Evolutionary conservation across 2,797 vertebrate species (phyloP).

Genomic region (Geotrypetes seraphini): DNA sequence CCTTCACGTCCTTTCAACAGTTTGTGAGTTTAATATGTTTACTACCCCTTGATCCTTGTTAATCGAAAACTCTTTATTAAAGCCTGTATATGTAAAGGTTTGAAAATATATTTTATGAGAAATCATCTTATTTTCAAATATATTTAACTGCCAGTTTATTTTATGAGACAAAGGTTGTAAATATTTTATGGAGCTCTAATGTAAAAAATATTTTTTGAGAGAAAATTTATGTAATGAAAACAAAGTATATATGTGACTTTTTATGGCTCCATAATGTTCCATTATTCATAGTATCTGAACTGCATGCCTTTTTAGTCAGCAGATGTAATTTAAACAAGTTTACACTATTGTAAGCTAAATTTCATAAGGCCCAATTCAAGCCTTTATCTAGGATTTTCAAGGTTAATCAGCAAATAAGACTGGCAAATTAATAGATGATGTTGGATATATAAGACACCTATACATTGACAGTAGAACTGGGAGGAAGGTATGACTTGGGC

Average conservation of each 20-base stretch:
- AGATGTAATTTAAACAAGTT: conserved; percentile 22
- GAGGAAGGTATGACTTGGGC: too few relatives aligned
- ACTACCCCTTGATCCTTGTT: conserved; percentile 27
- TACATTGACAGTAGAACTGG: too few relatives aligned
- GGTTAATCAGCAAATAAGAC: too few relatives aligned
- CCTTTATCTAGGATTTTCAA: too few relatives aligned
- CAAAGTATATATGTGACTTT: conserved; percentile 35
- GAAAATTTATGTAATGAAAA: conserved; percentile 49
- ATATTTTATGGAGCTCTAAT: conserved; percentile 59
- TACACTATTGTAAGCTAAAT: conserved; percentile 25
- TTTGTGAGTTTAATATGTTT: conserved; percentile 29
- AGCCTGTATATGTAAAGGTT: conserved; percentile 56
- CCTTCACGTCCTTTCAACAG: conserved; percentile 7
- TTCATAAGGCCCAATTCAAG: too few relatives aligned
- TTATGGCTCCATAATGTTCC: conserved; percentile 25
- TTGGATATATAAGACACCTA: too few relatives aligned
- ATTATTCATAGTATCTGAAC: conserved; percentile 18
- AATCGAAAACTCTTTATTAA: conserved; percentile 50
- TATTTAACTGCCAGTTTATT: conserved; percentile 67
- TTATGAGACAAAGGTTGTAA: conserved; percentile 65
- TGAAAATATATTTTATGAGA: conserved; percentile 62
- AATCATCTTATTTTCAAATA: conserved; percentile 56
- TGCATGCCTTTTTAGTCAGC: conserved; percentile 26
- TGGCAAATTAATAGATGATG: too few relatives aligned
- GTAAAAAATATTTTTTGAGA: conserved; percentile 59